phyloP scores from a whole-genome alignment of 2,113 vertebrate genomes.

The Calonectris borealis region DNA sequence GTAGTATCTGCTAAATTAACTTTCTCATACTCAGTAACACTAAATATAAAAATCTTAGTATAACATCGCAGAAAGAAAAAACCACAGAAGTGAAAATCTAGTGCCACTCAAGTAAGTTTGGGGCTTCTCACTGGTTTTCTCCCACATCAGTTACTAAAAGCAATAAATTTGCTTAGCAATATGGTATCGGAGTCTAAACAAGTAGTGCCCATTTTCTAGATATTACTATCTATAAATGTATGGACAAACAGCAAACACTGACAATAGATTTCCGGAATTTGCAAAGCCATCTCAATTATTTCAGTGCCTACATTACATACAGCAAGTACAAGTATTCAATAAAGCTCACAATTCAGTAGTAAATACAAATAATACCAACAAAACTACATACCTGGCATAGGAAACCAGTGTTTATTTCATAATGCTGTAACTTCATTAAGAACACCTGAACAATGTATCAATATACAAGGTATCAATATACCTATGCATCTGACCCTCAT shows the following conservation, averaged over 20 bases:
- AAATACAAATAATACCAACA: background rate
- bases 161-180: background rate
- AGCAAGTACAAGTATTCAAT: background rate
- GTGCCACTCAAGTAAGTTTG: background rate
- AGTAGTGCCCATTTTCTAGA: background rate
- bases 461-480: background rate
- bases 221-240: background rate
- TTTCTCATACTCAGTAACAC: background rate
- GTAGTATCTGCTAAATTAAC: background rate
- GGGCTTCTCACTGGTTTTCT: background rate
- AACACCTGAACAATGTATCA: background rate
- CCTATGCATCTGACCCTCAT: background rate
- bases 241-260: background rate
- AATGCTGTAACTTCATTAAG: background rate
- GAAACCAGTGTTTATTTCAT: background rate
- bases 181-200: background rate
- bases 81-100: background rate
- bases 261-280: background rate
- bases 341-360: background rate
- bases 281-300: background rate
- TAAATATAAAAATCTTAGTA: background rate
- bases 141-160: background rate
- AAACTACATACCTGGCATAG: background rate
- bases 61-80: background rate
- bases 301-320: background rate